Conservation (phyloP, 2,888 invertebrate genomes). For the Esperia sulphurella region DNA sequence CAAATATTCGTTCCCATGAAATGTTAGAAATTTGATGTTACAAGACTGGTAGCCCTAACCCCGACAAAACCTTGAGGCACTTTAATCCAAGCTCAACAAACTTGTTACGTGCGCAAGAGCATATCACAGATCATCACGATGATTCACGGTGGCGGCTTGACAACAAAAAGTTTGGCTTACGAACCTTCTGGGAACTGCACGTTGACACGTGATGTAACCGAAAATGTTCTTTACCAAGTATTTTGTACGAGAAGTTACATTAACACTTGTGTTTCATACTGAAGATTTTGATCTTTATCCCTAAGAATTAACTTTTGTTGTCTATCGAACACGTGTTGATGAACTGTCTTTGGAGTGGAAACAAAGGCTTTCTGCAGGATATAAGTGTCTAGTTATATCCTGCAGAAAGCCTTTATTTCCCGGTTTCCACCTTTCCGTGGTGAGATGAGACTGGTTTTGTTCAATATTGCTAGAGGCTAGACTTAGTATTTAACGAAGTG, state of each 20-base stretch:
- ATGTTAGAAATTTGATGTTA: background rate
- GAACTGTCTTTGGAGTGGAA: too few relatives aligned
- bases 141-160: conserved; percentile 47
- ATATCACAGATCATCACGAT: conserved; percentile 64
- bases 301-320: too few relatives aligned
- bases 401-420: too few relatives aligned
- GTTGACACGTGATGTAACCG: conserved; percentile 31
- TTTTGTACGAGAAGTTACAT: background rate
- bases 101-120: conserved; percentile 37
- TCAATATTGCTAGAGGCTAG: too few relatives aligned
- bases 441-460: too few relatives aligned
- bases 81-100: conserved; percentile 24
- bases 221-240: conserved; percentile 11
- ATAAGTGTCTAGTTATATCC: too few relatives aligned
- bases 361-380: too few relatives aligned
- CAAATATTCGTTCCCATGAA: background rate
- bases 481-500: too few relatives aligned
- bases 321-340: background rate
- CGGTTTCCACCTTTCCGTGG: too few relatives aligned
- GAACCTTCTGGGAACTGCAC: conserved; percentile 56
- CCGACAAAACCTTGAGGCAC: background rate
- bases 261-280: too few relatives aligned
- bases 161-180: conserved; percentile 43
- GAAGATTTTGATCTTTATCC: background rate
- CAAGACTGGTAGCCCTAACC: conserved; percentile 2